A percentile compares a stretch with the other conserved stretches of the same genome.
Evolutionary conservation across 2,113 vertebrate species (phyloP).

Genomic region (Todiramphus saurophagus): DNA sequence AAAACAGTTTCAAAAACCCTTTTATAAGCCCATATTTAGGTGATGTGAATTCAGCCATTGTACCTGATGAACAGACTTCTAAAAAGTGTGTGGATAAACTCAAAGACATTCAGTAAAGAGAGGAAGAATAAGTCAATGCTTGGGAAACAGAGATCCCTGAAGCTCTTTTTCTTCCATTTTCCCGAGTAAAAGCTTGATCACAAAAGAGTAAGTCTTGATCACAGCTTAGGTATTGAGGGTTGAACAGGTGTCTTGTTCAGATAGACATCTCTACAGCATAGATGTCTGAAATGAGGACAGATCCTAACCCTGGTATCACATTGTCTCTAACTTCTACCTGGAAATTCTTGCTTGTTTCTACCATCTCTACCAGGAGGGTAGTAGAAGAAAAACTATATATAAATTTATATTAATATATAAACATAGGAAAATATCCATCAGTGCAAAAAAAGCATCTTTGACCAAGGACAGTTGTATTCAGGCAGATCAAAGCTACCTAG

Average conservation of each 20-base stretch:
- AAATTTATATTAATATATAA: too few relatives aligned
- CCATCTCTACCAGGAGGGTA: not conserved
- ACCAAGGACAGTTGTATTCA: not conserved
- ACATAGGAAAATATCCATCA: not conserved
- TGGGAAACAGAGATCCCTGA: not conserved
- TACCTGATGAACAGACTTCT: not conserved
- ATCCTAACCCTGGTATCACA: not conserved
- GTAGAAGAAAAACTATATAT: not conserved
- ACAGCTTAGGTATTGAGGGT: not conserved
- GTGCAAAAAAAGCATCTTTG: not conserved
- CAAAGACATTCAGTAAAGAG: not conserved
- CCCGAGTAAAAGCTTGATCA: not conserved
- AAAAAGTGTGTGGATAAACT: not conserved
- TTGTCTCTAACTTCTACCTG: not conserved
- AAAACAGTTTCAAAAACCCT: not conserved
- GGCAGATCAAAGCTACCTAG: not conserved
- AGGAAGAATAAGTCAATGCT: not conserved
- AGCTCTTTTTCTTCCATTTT: not conserved
- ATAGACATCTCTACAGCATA: not conserved
- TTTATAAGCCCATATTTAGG: not conserved
- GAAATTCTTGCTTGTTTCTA: not conserved
- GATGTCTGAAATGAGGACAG: not conserved
- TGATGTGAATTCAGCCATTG: not conserved
- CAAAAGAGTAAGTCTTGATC: not conserved
- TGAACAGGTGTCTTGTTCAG: not conserved